A percentile compares a stretch with the other conserved stretches of the same genome.
Conservation (phyloP, 2,797 vertebrate genomes). For the Karalla daura region DNA sequence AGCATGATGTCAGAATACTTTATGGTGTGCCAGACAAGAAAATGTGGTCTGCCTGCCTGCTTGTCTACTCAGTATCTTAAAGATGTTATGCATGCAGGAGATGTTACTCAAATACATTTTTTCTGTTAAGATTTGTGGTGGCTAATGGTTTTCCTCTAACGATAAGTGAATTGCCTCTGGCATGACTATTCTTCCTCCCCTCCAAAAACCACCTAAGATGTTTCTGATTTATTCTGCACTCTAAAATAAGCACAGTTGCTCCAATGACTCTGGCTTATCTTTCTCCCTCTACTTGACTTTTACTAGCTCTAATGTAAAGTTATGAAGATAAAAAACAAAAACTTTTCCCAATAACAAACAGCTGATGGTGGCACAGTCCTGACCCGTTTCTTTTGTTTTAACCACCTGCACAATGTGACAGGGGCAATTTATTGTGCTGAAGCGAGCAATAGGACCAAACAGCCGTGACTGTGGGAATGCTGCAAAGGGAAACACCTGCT, state of each 20-base stretch:
- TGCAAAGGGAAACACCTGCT: constrained; percentile 50
- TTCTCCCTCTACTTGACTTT: constrained; percentile 14
- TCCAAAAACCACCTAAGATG: background rate
- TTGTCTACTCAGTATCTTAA: background rate
- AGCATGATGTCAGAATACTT: too few species aligned
- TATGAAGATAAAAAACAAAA: background rate
- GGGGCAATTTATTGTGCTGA: constrained; percentile 12
- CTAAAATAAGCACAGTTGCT: constrained; percentile 10
- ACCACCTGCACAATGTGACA: constrained; percentile 12
- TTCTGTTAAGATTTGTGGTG: constrained; percentile 7
- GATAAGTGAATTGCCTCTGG: constrained; percentile 47
- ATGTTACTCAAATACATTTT: background rate
- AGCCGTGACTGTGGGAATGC: constrained; percentile 22
- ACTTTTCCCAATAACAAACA: background rate
- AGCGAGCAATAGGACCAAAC: constrained; percentile 5
- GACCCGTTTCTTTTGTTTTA: background rate
- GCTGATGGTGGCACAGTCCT: background rate
- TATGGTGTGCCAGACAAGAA: too few species aligned
- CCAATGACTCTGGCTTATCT: constrained; percentile 29
- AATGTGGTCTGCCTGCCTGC: background rate
- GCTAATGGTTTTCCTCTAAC: constrained; percentile 23
- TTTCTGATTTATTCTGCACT: constrained; percentile 41
- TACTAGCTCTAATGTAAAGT: background rate
- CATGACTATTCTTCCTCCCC: background rate
- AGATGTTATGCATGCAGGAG: constrained; percentile 25